A percentile compares a stretch with the other conserved stretches of the same genome.
phyloP scores from a whole-genome alignment of 1,140 invertebrate species.

The Brachionus manjavacas region DNA sequence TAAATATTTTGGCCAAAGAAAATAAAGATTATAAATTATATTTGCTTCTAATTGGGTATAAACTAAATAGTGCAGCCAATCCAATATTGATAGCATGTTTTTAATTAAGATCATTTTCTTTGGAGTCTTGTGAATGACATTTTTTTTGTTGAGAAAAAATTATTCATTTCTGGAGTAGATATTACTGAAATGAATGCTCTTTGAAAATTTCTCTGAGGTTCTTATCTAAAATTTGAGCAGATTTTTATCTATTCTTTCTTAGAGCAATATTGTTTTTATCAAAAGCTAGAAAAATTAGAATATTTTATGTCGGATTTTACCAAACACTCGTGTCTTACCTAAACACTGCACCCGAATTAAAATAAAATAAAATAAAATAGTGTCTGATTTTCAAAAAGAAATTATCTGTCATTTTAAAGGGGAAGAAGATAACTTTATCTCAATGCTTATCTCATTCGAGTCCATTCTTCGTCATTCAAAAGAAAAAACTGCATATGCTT shows the following conservation, averaged over 20 bases:
- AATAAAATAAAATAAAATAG: neutral
- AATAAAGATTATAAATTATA: neutral
- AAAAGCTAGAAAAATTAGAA: neutral
- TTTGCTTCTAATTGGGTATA: slow-evolving; percentile 19
- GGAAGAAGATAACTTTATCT: slow-evolving; percentile 15
- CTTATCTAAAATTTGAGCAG: slow-evolving; percentile 9
- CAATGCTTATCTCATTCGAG: neutral
- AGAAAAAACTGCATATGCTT: slow-evolving; percentile 7
- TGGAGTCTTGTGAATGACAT: neutral
- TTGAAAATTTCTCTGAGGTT: neutral
- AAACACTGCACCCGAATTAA: neutral
- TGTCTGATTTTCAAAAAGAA: neutral
- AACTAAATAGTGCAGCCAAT: neutral
- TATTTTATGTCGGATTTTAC: slow-evolving; percentile 12
- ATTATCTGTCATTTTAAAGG: slow-evolving; percentile 9
- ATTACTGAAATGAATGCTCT: neutral
- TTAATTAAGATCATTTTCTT: slow-evolving; percentile 10
- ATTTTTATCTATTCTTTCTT: slow-evolving; percentile 16
- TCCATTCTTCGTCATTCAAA: neutral
- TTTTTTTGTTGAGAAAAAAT: neutral
- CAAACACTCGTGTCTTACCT: neutral
- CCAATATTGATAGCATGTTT: neutral
- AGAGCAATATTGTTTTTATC: neutral
- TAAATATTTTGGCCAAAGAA: neutral
- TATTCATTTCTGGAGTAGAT: neutral